Conservation (phyloP, 2,113 vertebrate genomes). For the Pristiophorus japonicus region DNA sequence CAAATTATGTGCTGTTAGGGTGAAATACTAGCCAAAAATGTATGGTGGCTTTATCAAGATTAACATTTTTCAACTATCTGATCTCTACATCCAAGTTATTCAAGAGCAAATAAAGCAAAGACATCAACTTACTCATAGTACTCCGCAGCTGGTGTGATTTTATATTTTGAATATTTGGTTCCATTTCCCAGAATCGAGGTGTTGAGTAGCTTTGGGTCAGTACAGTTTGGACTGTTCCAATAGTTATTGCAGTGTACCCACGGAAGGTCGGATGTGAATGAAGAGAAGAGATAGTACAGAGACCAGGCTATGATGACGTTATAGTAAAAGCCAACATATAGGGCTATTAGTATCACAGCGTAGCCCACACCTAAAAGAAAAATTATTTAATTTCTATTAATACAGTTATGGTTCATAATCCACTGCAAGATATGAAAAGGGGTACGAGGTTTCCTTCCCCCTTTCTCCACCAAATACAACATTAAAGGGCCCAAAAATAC, state of each 20-base stretch:
- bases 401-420: too few species aligned
- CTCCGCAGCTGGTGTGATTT: slow-evolving; percentile 87
- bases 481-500: too few species aligned
- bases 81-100: background rate
- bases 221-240: slow-evolving; percentile 93
- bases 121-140: slow-evolving; percentile 87
- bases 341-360: slow-evolving; percentile 90
- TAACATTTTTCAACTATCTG: background rate
- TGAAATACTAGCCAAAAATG: background rate
- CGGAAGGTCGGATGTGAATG: slow-evolving; percentile 78
- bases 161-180: slow-evolving; percentile 83
- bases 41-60: background rate
- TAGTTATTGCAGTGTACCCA: slow-evolving; percentile 79
- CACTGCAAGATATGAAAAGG: too few species aligned
- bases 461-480: too few species aligned
- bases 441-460: too few species aligned
- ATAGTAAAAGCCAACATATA: slow-evolving; percentile 99
- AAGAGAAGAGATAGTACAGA: slow-evolving; percentile 88
- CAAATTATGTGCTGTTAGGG: background rate
- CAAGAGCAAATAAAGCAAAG: background rate
- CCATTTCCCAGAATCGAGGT: slow-evolving; percentile 66
- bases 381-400: slow-evolving; percentile 34
- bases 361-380: slow-evolving; percentile 81
- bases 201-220: slow-evolving; percentile 69
- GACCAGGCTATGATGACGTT: slow-evolving; percentile 99